Percentiles rank a stretch among this genome's conserved stretches.
phyloP scores from a whole-genome alignment of 2,888 invertebrate genomes.

The Heliconius charithonia region DNA sequence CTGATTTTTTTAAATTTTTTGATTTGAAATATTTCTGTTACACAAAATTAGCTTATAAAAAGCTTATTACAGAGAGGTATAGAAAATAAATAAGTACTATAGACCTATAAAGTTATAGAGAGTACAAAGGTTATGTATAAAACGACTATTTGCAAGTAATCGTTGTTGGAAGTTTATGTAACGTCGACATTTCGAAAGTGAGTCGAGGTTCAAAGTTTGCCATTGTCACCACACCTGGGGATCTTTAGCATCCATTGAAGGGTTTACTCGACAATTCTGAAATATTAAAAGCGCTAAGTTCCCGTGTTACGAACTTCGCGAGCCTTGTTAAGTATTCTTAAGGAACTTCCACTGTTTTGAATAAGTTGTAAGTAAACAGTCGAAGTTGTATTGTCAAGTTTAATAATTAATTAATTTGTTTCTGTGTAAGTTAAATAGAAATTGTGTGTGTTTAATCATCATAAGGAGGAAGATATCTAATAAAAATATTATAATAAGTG shows the following conservation, averaged over 20 bases:
- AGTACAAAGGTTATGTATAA: neutral
- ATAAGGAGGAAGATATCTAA: neutral
- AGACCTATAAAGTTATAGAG: slow-evolving; percentile 6
- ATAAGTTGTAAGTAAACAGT: slow-evolving; percentile 41
- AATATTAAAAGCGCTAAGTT: slow-evolving; percentile 44
- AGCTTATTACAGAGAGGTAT: neutral
- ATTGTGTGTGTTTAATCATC: neutral
- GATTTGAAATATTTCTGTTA: neutral
- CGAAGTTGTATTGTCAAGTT: slow-evolving; percentile 25
- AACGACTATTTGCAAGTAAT: slow-evolving; percentile 14
- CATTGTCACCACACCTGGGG: slow-evolving; percentile 63
- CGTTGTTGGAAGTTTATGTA: slow-evolving; percentile 4
- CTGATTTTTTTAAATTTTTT: too few relatives aligned
- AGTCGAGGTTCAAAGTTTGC: slow-evolving; percentile 9
- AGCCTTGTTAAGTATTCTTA: slow-evolving; percentile 42
- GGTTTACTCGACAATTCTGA: slow-evolving; percentile 66
- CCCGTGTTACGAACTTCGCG: slow-evolving; percentile 37
- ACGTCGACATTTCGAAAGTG: slow-evolving; percentile 7
- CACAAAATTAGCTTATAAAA: neutral
- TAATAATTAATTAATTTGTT: slow-evolving; percentile 32
- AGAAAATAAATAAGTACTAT: slow-evolving; percentile 12
- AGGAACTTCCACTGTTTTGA: slow-evolving; percentile 45
- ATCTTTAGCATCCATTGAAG: slow-evolving; percentile 76
- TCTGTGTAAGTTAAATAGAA: slow-evolving; percentile 21
- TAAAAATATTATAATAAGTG: too few relatives aligned